These are phyloP conservation scores for Halocaridina rubra DNA, from an alignment of 2,888 invertebrate species.

Conservation along the genomic window DNA sequence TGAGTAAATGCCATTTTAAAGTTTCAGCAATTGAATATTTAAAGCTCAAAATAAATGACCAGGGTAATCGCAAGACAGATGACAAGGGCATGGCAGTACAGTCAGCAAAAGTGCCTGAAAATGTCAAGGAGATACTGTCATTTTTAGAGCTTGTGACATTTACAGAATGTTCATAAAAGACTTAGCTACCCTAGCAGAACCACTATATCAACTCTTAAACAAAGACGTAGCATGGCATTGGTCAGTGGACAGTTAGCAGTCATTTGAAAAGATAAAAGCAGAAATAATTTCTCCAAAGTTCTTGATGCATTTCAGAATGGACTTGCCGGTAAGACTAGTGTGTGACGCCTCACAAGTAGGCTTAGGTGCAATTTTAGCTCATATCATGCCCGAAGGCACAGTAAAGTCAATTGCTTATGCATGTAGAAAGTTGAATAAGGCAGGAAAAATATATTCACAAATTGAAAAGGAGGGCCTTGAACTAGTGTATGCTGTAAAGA, in stretches of 20 bases:
- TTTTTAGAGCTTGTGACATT: constrained; percentile 28
- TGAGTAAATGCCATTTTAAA: constrained; percentile 7
- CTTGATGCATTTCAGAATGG: neutral
- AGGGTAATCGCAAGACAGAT: constrained; percentile 22
- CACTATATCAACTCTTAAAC: neutral
- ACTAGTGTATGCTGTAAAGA: constrained; percentile 31
- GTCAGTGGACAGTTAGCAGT: constrained; percentile 4
- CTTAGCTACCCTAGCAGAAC: too few relatives aligned
- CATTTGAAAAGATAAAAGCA: neutral
- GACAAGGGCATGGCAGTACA: constrained; percentile 11
- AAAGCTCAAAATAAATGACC: too few relatives aligned
- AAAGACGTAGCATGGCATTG: constrained; percentile 7
- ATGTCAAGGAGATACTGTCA: constrained; percentile 9
- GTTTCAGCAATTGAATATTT: too few relatives aligned
- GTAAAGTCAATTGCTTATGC: constrained; percentile 26
- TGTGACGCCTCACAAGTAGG: constrained; percentile 61
- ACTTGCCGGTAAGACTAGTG: constrained; percentile 9
- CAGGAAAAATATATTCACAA: constrained; percentile 45
- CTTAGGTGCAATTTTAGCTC: constrained; percentile 51
- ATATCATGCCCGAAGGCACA: constrained; percentile 14
- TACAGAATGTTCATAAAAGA: neutral
- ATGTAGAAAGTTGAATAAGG: neutral
- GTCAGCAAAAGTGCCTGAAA: constrained; percentile 15
- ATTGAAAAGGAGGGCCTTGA: constrained; percentile 40
- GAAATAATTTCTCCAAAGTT: too few relatives aligned